Conservation (phyloP, 2,113 vertebrate species). For the Tenrec ecaudatus region DNA sequence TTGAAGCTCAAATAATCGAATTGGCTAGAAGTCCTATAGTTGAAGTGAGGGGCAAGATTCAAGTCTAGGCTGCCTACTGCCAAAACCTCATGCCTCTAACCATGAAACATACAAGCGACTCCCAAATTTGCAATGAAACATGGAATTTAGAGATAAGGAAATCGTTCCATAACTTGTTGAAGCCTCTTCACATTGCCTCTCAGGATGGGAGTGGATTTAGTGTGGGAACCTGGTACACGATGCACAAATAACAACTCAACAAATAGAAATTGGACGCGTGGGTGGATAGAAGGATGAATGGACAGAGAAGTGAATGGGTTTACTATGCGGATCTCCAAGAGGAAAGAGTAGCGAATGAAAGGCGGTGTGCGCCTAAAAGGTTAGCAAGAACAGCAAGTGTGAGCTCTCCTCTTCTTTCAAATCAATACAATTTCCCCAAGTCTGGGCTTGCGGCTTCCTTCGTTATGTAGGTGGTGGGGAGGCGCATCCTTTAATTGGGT, state of each 20-base stretch:
- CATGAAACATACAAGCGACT: slow-evolving; percentile 14
- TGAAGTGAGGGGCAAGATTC: not conserved
- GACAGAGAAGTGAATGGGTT: slow-evolving; percentile 32
- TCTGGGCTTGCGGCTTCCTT: slow-evolving; percentile 66
- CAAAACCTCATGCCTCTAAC: not conserved
- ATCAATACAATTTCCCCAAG: slow-evolving; percentile 67
- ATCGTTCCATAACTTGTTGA: too few species aligned
- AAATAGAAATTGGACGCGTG: slow-evolving; percentile 4
- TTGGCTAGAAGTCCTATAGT: too few species aligned
- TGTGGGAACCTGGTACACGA: not conserved
- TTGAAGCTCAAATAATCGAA: too few species aligned
- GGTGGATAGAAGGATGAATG: not conserved
- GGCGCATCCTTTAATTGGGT: slow-evolving; percentile 40
- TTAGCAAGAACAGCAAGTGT: slow-evolving; percentile 43
- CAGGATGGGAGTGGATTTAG: not conserved
- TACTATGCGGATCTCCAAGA: slow-evolving; percentile 41
- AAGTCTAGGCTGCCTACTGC: not conserved
- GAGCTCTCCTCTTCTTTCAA: slow-evolving; percentile 57
- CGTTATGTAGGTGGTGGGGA: slow-evolving; percentile 49
- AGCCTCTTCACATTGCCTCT: not conserved
- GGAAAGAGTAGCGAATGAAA: slow-evolving; percentile 50
- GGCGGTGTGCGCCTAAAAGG: slow-evolving; percentile 49
- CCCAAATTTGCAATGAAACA: too few species aligned
- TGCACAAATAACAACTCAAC: slow-evolving; percentile 26
- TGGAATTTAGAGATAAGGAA: too few species aligned